Conservation (phyloP, 2,888 invertebrate species). For the Podabrus alpinus region DNA sequence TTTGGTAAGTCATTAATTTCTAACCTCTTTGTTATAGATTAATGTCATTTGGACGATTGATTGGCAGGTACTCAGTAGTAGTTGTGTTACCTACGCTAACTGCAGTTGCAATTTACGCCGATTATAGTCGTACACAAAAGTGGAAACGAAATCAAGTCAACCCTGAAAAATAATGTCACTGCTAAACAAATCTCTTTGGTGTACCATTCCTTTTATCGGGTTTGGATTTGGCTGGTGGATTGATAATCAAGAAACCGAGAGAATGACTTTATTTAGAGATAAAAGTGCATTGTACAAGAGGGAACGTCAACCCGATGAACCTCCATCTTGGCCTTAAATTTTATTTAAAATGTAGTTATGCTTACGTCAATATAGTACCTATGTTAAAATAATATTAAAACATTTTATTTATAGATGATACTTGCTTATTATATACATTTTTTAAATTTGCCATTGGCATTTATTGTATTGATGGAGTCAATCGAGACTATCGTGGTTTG, state of each 20-base stretch:
- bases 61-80: conserved; percentile 69
- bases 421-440: background rate
- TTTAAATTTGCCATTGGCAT: no score
- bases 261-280: conserved; percentile 75
- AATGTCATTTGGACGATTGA: conserved; percentile 61
- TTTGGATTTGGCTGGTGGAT: conserved; percentile 66
- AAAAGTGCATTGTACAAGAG: conserved; percentile 79
- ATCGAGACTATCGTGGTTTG: no score
- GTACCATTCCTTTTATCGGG: conserved; percentile 62
- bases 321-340: conserved; percentile 72
- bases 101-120: conserved; percentile 66
- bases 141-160: conserved; percentile 62
- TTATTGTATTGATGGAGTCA: no score
- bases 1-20: background rate
- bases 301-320: conserved; percentile 65
- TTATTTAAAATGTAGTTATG: background rate
- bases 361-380: background rate
- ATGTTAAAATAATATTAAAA: background rate
- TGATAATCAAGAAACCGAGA: conserved; percentile 71
- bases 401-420: background rate
- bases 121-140: conserved; percentile 72
- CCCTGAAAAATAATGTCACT: conserved; percentile 54
- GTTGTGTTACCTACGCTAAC: conserved; percentile 69
- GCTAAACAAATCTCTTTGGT: conserved; percentile 58
- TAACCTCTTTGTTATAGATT: conserved; percentile 36